Conservation (phyloP, 2,113 vertebrate species). For the Petroica traversi region DNA sequence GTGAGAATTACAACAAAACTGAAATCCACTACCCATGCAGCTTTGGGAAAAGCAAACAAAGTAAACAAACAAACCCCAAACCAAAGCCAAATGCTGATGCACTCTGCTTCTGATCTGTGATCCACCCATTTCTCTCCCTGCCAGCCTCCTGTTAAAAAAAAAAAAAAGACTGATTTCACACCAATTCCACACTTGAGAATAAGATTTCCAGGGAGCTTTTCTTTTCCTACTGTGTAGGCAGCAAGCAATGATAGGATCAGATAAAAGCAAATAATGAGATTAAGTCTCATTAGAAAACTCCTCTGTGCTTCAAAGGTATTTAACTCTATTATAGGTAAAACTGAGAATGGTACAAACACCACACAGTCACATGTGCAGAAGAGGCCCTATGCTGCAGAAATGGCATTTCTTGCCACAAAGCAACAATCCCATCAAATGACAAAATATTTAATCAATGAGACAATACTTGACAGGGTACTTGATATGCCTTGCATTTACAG, state of each 20-base stretch:
- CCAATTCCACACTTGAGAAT: background rate
- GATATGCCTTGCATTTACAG: background rate
- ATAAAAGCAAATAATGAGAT: slow-evolving; percentile 10
- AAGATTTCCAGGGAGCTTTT: background rate
- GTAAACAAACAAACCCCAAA: background rate
- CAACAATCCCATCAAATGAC: background rate
- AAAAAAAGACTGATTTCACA: background rate
- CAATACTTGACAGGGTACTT: background rate
- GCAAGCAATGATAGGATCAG: background rate
- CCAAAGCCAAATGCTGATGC: background rate
- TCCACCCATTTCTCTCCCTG: background rate
- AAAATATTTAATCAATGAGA: background rate
- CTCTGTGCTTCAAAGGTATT: background rate
- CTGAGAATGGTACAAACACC: background rate
- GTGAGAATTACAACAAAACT: background rate
- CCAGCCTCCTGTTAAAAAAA: background rate
- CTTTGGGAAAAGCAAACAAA: background rate
- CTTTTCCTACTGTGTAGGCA: background rate
- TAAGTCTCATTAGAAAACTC: background rate
- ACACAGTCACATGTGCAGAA: fast-evolving
- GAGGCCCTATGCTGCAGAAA: background rate
- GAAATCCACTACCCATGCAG: background rate
- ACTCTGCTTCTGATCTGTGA: background rate
- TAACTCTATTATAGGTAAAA: background rate
- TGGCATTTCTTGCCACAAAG: background rate